Base-by-base conservation (phyloP, 1,140 invertebrate genomes). In the Caenorhabditis brenneri region DNA sequence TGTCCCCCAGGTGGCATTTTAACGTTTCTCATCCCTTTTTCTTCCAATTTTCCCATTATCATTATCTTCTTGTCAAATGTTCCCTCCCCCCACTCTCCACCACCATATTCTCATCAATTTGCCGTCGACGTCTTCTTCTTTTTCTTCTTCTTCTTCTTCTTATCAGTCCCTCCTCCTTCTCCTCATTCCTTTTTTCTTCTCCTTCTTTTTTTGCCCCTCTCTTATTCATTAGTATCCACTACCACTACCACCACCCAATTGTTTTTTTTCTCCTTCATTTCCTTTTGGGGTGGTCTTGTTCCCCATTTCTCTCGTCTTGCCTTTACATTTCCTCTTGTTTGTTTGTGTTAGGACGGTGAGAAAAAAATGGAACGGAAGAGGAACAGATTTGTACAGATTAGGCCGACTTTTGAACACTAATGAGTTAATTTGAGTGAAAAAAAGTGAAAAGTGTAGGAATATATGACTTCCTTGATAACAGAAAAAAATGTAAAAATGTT, bases 1-100 rank as follows among this genome's bases (percentile, higher is more conserved):
- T 74, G 6, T n/a, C 36, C n/a, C 36, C 22, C 65, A 74, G 65
- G 65, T 74, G 65, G 65, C 65, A 74, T 74, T 74, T 74, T 12
- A 24, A 7, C 10, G 22, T 46, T 74, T 74, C 65, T 55, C 58
- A n/a, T 36, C 19, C 3, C 58, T 16, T 5, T 31, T 33, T 36
- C 33, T 36, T 16, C 27, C 29, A 22, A 65, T 65, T 36, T 65
- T 65, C 58, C 24, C 58, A 65, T 65, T 65, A 65, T 65, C 58
- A 65, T 65, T 65, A 65, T 65, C 58, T 65, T 65, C 22, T 65
- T 27, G 29, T 29, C 29, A n/a, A 51, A 6, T 51, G 22, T 29
- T 29, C 53, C 53, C 53, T 29, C 29, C 53, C n/a, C n/a, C 6
- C 9, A 12, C 29, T 58, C 16, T 58, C 29, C 53, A 7, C 29